phyloP scores from a whole-genome alignment of 1,140 invertebrate species.

The Saccostrea echinata region DNA sequence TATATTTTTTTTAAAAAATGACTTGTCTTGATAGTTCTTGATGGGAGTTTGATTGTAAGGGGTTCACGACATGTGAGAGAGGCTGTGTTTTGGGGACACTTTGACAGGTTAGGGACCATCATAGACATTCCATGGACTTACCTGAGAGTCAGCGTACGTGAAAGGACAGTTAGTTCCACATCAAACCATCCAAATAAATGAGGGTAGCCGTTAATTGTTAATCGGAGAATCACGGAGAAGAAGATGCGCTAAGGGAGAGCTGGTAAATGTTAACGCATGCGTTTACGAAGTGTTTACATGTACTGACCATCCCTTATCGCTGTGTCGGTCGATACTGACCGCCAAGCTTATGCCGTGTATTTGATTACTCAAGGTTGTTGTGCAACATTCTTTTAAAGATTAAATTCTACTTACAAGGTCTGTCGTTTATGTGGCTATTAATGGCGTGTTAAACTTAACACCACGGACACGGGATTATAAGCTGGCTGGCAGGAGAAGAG shows the following conservation, averaged over 20 bases:
- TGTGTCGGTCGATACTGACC: slow-evolving; percentile 22
- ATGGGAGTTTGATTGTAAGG: not conserved
- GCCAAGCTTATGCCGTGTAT: slow-evolving; percentile 1
- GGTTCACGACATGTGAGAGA: not conserved
- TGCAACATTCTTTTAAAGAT: slow-evolving; percentile 34
- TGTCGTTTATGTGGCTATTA: not conserved
- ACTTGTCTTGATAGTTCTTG: not conserved
- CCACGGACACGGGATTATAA: not conserved
- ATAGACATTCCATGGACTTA: not conserved
- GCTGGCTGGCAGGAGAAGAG: too few species aligned
- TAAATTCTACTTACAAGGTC: slow-evolving; percentile 33
- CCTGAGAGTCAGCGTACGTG: not conserved
- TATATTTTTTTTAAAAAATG: not conserved
- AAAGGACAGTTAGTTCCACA: not conserved
- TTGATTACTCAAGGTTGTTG: slow-evolving; percentile 32
- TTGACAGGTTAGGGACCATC: not conserved
- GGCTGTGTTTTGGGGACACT: not conserved
- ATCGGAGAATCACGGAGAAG: not conserved
- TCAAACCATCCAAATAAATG: not conserved
- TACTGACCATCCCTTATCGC: slow-evolving; percentile 37
- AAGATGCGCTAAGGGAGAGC: not conserved
- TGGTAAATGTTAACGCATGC: slow-evolving; percentile 16
- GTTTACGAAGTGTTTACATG: slow-evolving; percentile 16
- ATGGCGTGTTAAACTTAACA: slow-evolving; percentile 7
- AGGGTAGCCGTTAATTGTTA: not conserved